Conservation (phyloP, 2,113 vertebrate species). For the Onychostruthus taczanowskii region DNA sequence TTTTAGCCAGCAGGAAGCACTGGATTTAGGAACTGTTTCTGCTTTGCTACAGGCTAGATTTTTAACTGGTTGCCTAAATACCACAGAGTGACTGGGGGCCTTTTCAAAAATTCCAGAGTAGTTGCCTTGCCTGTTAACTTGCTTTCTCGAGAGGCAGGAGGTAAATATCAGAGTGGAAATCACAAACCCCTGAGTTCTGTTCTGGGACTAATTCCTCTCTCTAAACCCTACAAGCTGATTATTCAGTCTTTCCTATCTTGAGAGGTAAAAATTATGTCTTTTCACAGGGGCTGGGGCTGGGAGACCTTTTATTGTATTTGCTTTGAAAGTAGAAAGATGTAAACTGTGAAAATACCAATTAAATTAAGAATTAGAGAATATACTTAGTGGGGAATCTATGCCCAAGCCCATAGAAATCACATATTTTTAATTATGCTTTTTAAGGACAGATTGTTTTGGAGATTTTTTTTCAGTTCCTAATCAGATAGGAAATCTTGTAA, state of each 20-base stretch:
- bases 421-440: background rate
- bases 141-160: background rate
- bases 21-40: slow-evolving; percentile 14
- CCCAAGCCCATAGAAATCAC: background rate
- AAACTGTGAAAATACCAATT: background rate
- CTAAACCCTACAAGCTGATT: background rate
- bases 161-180: slow-evolving; percentile 43
- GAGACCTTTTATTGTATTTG: background rate
- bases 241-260: background rate
- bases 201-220: background rate
- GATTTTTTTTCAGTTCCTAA: background rate
- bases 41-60: slow-evolving; percentile 5
- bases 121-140: background rate
- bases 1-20: background rate
- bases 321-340: background rate
- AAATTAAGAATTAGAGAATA: background rate
- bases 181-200: background rate
- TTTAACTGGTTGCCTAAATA: slow-evolving; percentile 29
- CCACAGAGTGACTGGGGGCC: background rate
- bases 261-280: background rate
- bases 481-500: background rate
- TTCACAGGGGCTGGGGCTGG: background rate
- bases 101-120: background rate
- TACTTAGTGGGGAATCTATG: background rate
- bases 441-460: background rate